Evolutionary conservation across 2,888 invertebrate genomes (phyloP).

Genomic region (Aphodius granarius): DNA sequence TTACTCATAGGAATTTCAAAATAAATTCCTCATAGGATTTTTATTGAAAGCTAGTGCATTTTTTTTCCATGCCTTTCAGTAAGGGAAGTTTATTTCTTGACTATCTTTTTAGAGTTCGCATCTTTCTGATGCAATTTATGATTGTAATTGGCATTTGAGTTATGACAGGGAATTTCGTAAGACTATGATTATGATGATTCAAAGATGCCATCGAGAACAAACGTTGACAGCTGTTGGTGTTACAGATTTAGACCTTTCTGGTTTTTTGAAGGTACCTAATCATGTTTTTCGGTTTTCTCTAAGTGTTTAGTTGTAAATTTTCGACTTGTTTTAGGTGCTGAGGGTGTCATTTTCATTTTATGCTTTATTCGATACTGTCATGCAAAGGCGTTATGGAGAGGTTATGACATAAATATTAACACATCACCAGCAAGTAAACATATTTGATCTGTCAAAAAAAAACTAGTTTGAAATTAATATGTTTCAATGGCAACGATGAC

Average conservation of each 20-base stretch:
- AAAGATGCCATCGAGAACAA: slow-evolving; percentile 20
- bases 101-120: slow-evolving; percentile 17
- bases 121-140: slow-evolving; percentile 21
- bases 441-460: too few species aligned
- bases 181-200: slow-evolving; percentile 24
- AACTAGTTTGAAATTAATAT: too few species aligned
- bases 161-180: slow-evolving; percentile 22
- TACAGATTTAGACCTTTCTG: slow-evolving; percentile 20
- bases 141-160: slow-evolving; percentile 20
- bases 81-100: background rate
- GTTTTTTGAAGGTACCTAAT: slow-evolving; percentile 23
- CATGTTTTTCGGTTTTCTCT: background rate
- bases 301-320: background rate
- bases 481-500: too few species aligned
- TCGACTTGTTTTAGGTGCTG: slow-evolving; percentile 21
- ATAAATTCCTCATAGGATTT: too few species aligned
- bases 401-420: too few species aligned
- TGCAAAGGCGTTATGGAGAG: too few species aligned
- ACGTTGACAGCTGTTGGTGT: slow-evolving; percentile 23
- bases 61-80: too few species aligned
- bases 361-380: slow-evolving; percentile 19
- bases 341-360: slow-evolving; percentile 27
- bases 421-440: too few species aligned
- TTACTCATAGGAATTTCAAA: too few species aligned
- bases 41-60: too few species aligned